phyloP scores from a whole-genome alignment of 2,888 invertebrate species.

The Nowickia ferox region DNA sequence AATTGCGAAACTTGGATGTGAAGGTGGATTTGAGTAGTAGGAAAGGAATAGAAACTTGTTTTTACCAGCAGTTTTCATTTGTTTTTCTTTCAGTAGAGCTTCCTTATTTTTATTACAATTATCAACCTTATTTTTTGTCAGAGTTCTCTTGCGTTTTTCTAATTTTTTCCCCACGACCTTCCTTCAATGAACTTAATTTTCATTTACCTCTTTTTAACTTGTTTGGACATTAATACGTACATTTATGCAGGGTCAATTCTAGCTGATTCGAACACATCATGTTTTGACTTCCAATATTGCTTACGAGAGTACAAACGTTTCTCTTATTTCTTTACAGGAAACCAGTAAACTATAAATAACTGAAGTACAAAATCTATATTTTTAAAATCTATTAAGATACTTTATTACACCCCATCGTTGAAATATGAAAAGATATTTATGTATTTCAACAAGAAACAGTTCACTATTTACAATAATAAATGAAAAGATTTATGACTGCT shows the following conservation, averaged over 20 bases:
- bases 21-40: conserved; percentile 53
- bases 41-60: conserved; percentile 21
- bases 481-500: conserved; percentile 38
- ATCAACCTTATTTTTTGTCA: neutral
- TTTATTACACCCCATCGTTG: conserved; percentile 26
- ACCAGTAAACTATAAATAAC: conserved; percentile 47
- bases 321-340: conserved; percentile 15
- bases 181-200: too few species aligned
- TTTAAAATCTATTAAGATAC: conserved; percentile 55
- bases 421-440: neutral
- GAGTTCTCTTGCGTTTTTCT: neutral
- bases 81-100: neutral
- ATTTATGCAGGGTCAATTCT: conserved; percentile 14
- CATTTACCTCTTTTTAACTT: too few species aligned
- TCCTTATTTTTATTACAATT: neutral
- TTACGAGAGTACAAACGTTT: conserved; percentile 64
- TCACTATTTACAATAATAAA: conserved; percentile 55
- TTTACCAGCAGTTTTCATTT: neutral
- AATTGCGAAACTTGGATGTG: conserved; percentile 9
- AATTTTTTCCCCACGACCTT: neutral
- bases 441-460: conserved; percentile 32
- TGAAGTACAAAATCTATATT: conserved; percentile 66
- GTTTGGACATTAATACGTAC: neutral
- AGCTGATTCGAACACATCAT: neutral
- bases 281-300: neutral